These are phyloP conservation scores for Ectropis grisescens DNA, from an alignment of 1,140 invertebrate species.

Conservation along the genomic window DNA sequence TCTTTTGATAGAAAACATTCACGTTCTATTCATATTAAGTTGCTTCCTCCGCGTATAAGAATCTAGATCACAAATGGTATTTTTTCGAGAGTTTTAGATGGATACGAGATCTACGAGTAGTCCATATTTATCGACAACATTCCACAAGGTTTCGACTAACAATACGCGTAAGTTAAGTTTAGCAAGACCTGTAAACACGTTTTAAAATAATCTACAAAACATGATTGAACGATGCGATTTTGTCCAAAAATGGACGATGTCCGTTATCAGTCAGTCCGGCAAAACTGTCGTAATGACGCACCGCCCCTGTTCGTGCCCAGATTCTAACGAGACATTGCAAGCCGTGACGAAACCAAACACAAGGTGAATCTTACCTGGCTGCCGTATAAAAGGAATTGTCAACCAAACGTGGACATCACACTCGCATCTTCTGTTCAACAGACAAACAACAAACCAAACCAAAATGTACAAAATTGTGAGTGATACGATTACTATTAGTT, in stretches of 20 bases:
- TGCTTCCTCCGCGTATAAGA: no score
- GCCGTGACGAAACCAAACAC: conserved; percentile 48
- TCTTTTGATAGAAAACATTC: no score
- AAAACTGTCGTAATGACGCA: conserved; percentile 35
- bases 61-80: no score
- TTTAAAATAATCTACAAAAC: no score
- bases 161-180: no score
- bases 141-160: no score
- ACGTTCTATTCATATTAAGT: no score
- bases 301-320: conserved; percentile 48
- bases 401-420: conserved; percentile 37
- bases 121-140: no score
- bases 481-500: no score
- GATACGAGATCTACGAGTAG: no score
- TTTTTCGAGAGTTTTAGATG: no score
- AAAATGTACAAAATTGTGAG: conserved; percentile 57
- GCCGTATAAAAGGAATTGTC: conserved; percentile 61
- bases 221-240: conserved; percentile 1
- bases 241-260: conserved; percentile 14
- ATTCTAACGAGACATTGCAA: conserved; percentile 34
- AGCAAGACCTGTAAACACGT: no score
- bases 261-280: conserved; percentile 28
- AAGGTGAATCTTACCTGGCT: conserved; percentile 55
- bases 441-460: conserved; percentile 27
- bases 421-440: conserved; percentile 32